Evolutionary conservation across 2,113 vertebrate genomes (phyloP).

Genomic region (Phrynosoma blainvillii): DNA sequence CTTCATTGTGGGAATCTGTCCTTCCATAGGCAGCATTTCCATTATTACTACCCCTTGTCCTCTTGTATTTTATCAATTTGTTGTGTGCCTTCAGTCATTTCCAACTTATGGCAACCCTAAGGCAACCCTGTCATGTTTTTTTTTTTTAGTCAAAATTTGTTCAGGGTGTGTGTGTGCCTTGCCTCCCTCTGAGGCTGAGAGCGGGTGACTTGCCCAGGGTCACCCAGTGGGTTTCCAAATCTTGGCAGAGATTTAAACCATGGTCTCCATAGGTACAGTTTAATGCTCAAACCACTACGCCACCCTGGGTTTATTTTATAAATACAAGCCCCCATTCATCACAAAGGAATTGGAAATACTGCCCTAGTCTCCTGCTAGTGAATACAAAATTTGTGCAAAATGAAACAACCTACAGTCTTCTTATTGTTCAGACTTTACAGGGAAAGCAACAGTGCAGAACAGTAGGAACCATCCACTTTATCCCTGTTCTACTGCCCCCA

Average conservation of each 20-base stretch:
- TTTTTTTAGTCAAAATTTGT: no score
- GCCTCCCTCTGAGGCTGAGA: no score
- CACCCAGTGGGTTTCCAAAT: no score
- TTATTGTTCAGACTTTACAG: neutral
- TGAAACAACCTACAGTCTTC: rapidly evolving
- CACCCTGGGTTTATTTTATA: no score
- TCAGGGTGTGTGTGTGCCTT: no score
- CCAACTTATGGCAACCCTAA: no score
- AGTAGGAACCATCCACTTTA: neutral
- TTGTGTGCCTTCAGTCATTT: no score
- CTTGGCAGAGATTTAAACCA: no score
- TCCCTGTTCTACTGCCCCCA: rapidly evolving
- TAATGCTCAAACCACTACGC: neutral
- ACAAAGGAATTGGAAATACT: neutral
- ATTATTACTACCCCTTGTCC: rapidly evolving
- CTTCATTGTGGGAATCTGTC: neutral
- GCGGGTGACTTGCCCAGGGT: no score
- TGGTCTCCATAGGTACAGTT: no score
- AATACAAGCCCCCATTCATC: neutral
- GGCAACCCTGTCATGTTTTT: no score
- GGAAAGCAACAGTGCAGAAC: rapidly evolving
- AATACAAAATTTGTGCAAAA: neutral
- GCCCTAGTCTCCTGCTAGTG: neutral
- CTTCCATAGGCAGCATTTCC: neutral
- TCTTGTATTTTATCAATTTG: rapidly evolving